A percentile compares a stretch with the other conserved stretches of the same genome.
phyloP scores from a whole-genome alignment of 2,113 vertebrate genomes.

The Pituophis catenifer region DNA sequence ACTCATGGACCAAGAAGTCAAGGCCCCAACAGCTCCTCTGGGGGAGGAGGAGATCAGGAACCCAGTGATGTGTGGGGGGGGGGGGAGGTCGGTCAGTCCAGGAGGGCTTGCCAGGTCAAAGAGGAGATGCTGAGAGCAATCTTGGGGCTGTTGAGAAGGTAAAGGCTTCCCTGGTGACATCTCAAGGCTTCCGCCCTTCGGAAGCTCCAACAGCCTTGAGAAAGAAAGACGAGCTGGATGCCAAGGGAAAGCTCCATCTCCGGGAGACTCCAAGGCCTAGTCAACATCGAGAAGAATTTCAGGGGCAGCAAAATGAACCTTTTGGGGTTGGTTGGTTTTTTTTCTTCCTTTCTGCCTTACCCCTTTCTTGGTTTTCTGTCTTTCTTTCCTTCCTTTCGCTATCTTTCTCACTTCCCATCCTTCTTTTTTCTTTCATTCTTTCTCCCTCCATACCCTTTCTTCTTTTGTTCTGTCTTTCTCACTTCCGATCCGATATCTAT shows the following conservation, averaged over 20 bases:
- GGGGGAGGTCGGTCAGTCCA: not conserved
- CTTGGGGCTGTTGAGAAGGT: not conserved
- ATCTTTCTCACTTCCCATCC: not conserved
- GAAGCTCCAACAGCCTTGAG: not conserved
- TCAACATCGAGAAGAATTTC: not conserved
- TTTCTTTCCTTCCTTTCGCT: not conserved
- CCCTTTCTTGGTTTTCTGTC: not conserved
- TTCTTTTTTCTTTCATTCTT: not conserved
- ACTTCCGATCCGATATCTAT: too few relatives aligned
- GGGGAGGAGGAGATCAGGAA: too few relatives aligned
- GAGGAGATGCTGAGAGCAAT: not conserved
- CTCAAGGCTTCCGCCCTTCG: not conserved
- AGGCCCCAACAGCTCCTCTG: too few relatives aligned
- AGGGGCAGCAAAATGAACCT: not conserved
- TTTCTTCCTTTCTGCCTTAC: not conserved
- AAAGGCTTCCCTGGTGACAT: not conserved
- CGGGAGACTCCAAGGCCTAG: not conserved
- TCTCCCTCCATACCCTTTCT: too few relatives aligned
- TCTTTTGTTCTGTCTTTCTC: too few relatives aligned
- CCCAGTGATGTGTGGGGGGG: fast-evolving
- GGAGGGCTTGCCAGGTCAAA: not conserved
- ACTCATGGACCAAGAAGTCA: not conserved
- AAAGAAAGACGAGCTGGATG: not conserved
- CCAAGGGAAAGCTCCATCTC: not conserved
- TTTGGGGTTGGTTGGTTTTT: too few relatives aligned